Conservation (phyloP, 1,140 invertebrate species). For the Panulirus ornatus region DNA sequence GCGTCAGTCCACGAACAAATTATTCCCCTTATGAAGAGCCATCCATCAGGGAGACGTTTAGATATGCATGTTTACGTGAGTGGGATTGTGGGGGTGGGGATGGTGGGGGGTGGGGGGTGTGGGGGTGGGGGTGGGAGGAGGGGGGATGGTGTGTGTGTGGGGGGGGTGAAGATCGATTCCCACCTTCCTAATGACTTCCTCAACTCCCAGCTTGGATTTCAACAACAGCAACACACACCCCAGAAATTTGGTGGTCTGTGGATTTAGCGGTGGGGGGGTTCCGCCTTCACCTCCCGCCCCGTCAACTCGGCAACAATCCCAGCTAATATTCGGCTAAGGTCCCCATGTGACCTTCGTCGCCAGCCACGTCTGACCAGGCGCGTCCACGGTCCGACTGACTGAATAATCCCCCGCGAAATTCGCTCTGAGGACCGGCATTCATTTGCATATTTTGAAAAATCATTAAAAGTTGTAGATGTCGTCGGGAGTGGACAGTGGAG, state of each 20-base stretch:
- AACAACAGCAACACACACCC: conserved; percentile 45
- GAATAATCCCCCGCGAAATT: conserved; percentile 11
- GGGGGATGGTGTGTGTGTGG: background rate
- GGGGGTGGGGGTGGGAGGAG: background rate
- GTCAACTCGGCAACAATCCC: too few species aligned
- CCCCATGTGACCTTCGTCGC: background rate
- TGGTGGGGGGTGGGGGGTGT: background rate
- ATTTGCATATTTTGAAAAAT: conserved; percentile 63
- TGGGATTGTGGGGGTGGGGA: conserved; percentile 39
- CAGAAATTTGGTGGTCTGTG: conserved; percentile 1
- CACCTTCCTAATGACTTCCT: conserved; percentile 67
- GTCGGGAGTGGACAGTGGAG: conserved; percentile 38
- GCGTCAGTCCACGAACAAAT: conserved; percentile 66
- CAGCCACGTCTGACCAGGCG: background rate
- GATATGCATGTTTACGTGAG: conserved; percentile 67
- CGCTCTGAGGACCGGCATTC: conserved; percentile 4
- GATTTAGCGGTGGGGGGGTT: background rate
- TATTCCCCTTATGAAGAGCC: conserved; percentile 52
- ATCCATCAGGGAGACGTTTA: conserved; percentile 53
- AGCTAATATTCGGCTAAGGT: background rate
- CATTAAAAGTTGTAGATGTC: conserved; percentile 67
- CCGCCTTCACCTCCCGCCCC: background rate
- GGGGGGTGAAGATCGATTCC: conserved; percentile 47
- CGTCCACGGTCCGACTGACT: background rate
- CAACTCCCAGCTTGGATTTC: conserved; percentile 49